Percentiles rank a stretch among this genome's conserved stretches.
Evolutionary conservation across 2,797 vertebrate genomes (phyloP).

Genomic region (Falco naumanni): DNA sequence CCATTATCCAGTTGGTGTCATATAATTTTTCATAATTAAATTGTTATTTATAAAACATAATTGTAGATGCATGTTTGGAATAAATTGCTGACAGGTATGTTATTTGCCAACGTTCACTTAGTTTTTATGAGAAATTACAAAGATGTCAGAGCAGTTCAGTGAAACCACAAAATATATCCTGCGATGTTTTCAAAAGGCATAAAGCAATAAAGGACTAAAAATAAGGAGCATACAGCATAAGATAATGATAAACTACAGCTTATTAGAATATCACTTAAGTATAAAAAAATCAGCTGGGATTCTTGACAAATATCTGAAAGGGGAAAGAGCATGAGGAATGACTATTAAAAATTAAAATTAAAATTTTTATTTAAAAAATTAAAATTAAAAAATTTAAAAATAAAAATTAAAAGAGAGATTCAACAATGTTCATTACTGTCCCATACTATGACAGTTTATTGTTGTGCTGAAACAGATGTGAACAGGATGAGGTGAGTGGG

Average conservation of each 20-base stretch:
- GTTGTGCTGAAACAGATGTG: neutral
- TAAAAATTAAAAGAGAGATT: too few relatives aligned
- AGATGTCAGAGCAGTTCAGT: neutral
- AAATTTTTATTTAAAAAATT: too few relatives aligned
- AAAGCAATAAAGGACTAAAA: neutral
- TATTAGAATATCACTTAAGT: neutral
- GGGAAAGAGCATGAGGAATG: neutral
- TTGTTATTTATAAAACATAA: neutral
- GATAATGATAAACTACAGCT: neutral
- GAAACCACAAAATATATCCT: neutral
- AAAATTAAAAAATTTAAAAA: too few relatives aligned
- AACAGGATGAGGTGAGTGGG: slow-evolving; percentile 19
- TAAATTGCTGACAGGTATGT: neutral
- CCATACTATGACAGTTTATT: neutral
- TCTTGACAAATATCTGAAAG: neutral
- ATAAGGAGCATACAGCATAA: neutral
- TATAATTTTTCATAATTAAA: neutral
- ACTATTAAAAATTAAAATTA: too few relatives aligned
- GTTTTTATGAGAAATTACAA: neutral
- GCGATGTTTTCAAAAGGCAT: neutral
- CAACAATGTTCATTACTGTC: neutral
- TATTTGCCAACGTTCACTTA: neutral
- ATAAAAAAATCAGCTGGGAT: neutral
- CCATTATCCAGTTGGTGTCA: neutral
- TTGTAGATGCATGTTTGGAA: neutral